Conservation (phyloP, 2,888 invertebrate genomes). For the Campaea margaritaria region DNA sequence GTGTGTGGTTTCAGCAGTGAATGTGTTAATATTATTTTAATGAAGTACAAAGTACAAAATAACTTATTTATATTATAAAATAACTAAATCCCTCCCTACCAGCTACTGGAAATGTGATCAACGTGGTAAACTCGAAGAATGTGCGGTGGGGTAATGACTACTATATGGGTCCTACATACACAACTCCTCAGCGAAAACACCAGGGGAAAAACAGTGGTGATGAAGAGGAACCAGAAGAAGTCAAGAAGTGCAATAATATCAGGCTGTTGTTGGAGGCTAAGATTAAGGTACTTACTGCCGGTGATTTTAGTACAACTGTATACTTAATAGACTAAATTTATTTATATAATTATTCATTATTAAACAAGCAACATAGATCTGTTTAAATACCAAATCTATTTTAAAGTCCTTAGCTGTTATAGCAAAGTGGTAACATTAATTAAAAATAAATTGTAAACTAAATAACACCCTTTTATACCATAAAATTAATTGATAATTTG, state of each 20-base stretch:
- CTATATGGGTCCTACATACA: conserved; percentile 64
- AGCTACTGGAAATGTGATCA: conserved; percentile 81
- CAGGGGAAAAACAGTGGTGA: conserved; percentile 36
- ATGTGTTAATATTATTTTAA: not conserved
- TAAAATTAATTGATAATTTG: conserved; percentile 40
- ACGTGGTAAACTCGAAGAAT: conserved; percentile 75
- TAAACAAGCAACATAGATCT: too few species aligned
- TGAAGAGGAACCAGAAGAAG: conserved; percentile 42
- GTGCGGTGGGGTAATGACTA: conserved; percentile 78
- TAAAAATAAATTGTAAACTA: too few species aligned
- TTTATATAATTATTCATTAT: too few species aligned
- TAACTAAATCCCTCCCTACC: conserved; percentile 27
- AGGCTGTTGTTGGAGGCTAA: conserved; percentile 66
- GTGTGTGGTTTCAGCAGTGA: too few species aligned
- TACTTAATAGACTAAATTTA: too few species aligned
- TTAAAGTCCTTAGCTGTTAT: too few species aligned
- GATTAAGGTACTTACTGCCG: conserved; percentile 60
- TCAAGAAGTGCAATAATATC: conserved; percentile 69
- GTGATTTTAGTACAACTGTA: too few species aligned
- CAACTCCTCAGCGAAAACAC: conserved; percentile 35
- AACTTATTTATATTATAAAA: not conserved
- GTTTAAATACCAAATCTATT: too few species aligned
- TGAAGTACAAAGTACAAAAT: not conserved
- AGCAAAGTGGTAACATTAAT: too few species aligned
- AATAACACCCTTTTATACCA: not conserved